Base-by-base conservation (phyloP, 1,140 invertebrate species). In the Popillia japonica region DNA sequence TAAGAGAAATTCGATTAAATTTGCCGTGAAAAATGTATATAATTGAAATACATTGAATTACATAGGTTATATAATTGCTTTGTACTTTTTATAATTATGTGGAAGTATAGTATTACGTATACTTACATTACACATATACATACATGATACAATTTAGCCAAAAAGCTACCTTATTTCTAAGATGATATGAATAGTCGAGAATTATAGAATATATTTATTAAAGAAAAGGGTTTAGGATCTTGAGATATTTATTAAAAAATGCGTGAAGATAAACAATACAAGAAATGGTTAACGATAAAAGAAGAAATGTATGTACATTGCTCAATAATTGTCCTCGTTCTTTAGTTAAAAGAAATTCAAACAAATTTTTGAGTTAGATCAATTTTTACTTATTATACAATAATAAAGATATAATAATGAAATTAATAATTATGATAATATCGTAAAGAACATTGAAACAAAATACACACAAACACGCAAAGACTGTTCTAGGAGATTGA, bases 1-100 rank as follows among this genome's bases (percentile, higher is more conserved):
- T 34, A 34, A 1, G 27, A 34, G 4, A 34, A 2, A 34, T 34
- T 34, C 27, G 27, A 34, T 34, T 34, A 34, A 34, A 34, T 34
- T 34, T 4, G 27, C 27, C 27, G 3, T 27, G 8, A 48, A 48
- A 48, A 68, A 68, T 10, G 27, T 27, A 68, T 27, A 68, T 34
- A 34, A 68, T 14, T 77, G 72, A 55, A 44, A 42, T 27, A 11
- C 72, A 75, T n/a, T 42, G 55, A 74, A 77, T 61, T 68, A 75
- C 79, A 81, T 77, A 78, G 80, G 77, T 80, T 72, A 68, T 48
- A 83, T 82, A 84, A 84, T 83, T 83, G 85, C 85, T 86, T 86
- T 85, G 82, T 86, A 86, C 85, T 84, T 86, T 86, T 86, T 86
- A 84, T 85, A 84, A 83, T 81, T 83, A 82, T 85, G 83, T 85